These are phyloP conservation scores for Balaeniceps rex DNA, from an alignment of 2,113 vertebrate genomes.

Conservation along the genomic window DNA sequence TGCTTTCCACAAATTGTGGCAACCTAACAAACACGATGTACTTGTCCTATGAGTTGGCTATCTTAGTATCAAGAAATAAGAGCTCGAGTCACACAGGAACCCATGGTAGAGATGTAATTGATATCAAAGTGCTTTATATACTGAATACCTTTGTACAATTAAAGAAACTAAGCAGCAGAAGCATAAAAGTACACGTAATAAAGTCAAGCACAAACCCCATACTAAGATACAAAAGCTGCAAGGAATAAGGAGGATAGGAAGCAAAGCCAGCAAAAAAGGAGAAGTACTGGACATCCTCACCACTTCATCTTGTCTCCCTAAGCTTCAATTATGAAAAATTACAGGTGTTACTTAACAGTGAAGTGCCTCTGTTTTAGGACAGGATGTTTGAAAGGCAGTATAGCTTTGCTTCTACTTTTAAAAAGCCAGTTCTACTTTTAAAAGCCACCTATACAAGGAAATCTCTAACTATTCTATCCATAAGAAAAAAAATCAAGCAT, in stretches of 20 bases:
- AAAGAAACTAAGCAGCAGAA: neutral
- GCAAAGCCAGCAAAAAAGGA: neutral
- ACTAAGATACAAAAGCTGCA: neutral
- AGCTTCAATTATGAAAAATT: neutral
- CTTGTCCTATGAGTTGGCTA: neutral
- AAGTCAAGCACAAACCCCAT: neutral
- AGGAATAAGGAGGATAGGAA: neutral
- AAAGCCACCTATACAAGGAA: neutral
- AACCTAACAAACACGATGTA: neutral
- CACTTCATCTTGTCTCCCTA: neutral
- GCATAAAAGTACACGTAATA: neutral
- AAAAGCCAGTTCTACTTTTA: neutral
- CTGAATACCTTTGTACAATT: neutral
- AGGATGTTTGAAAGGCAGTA: neutral
- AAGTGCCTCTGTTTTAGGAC: neutral
- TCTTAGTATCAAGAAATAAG: neutral
- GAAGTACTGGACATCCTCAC: neutral
- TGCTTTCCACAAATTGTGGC: neutral
- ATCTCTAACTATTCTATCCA: neutral
- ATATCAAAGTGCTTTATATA: neutral
- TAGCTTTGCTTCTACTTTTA: neutral
- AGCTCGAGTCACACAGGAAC: neutral
- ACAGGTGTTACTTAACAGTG: neutral
- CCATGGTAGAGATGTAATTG: neutral
- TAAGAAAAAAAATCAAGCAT: neutral